Evolutionary conservation across 2,113 vertebrate species (phyloP).

Genomic region (Anseranas semipalmata): DNA sequence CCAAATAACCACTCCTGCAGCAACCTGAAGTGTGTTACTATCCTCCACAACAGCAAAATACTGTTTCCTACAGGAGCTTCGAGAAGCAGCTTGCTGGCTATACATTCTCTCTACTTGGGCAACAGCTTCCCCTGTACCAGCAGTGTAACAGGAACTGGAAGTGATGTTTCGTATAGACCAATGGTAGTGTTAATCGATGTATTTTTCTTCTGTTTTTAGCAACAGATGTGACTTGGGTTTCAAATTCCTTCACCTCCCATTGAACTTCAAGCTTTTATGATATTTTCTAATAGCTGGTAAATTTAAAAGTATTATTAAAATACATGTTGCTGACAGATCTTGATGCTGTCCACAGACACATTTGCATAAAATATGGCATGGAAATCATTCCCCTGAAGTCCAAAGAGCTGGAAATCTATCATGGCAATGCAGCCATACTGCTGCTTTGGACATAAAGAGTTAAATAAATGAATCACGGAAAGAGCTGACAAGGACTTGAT

Average conservation of each 20-base stretch:
- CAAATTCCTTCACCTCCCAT: not conserved
- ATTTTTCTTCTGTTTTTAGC: not conserved
- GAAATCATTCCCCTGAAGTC: not conserved
- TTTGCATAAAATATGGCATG: not conserved
- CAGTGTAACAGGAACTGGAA: not conserved
- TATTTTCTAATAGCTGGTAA: not conserved
- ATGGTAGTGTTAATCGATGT: too few species aligned
- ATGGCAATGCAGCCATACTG: not conserved
- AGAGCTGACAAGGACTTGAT: not conserved
- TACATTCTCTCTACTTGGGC: not conserved
- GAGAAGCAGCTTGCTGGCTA: not conserved
- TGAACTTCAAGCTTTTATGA: not conserved
- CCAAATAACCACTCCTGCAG: not conserved
- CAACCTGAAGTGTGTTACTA: not conserved
- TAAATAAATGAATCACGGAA: not conserved
- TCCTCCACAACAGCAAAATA: not conserved
- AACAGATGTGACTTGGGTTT: accelerated
- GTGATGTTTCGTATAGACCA: not conserved
- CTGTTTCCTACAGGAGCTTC: not conserved
- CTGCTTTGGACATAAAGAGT: not conserved
- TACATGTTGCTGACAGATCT: not conserved
- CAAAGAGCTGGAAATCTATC: not conserved
- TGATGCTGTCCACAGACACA: not conserved
- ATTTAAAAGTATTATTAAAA: not conserved
- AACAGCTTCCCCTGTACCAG: not conserved